Evolutionary conservation across 2,888 invertebrate species (phyloP).

Genomic region (Onchidella celtica): DNA sequence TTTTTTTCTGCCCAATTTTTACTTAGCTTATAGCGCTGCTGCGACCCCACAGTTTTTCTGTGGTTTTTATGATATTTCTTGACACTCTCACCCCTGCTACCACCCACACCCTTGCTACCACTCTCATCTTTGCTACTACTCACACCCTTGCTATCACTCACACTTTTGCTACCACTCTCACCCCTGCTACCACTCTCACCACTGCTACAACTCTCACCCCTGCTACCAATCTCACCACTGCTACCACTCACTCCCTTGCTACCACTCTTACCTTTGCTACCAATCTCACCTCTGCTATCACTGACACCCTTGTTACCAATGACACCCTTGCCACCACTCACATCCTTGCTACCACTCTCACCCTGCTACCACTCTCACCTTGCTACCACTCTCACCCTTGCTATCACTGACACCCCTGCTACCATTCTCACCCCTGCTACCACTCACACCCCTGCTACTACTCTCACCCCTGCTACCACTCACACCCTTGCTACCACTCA

Average conservation of each 20-base stretch:
- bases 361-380: no score
- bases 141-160: neutral
- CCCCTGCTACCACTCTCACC: constrained; percentile 13
- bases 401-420: no score
- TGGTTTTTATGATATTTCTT: no score
- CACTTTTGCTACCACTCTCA: neutral
- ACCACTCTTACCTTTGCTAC: neutral
- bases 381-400: no score
- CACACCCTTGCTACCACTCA: no score
- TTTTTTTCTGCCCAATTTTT: no score
- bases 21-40: no score
- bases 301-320: neutral
- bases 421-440: no score
- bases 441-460: no score
- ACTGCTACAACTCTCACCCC: neutral
- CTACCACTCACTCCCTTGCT: neutral
- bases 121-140: neutral
- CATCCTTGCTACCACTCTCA: neutral
- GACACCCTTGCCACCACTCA: neutral
- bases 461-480: no score
- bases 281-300: neutral
- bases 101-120: neutral
- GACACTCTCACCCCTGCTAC: no score
- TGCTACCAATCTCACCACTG: neutral
- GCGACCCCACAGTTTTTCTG: no score